These are phyloP conservation scores for Actenoides hombroni DNA, from an alignment of 2,113 vertebrate species.

Conservation along the genomic window DNA sequence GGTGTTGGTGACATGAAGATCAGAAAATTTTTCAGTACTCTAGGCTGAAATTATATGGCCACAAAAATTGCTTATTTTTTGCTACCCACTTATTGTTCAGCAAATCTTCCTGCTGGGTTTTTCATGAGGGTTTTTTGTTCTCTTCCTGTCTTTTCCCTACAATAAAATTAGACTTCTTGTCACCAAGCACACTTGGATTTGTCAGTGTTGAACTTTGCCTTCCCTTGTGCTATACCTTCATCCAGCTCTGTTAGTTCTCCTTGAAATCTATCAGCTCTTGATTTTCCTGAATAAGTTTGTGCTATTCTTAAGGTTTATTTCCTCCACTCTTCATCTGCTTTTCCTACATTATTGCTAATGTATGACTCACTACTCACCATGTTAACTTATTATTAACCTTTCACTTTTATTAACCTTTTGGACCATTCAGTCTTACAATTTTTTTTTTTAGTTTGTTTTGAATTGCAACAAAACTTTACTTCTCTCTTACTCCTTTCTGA, in stretches of 20 bases:
- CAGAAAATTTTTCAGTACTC: background rate
- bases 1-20: background rate
- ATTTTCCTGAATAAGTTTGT: background rate
- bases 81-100: background rate
- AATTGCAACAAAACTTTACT: background rate
- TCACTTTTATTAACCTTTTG: background rate
- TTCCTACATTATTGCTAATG: background rate
- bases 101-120: background rate
- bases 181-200: background rate
- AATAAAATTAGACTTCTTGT: background rate
- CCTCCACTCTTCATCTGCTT: background rate
- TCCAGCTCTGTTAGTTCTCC: background rate
- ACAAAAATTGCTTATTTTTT: background rate
- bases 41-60: background rate
- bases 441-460: background rate
- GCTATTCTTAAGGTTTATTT: background rate
- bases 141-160: background rate
- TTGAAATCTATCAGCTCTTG: background rate
- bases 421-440: background rate
- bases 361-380: background rate
- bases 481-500: background rate
- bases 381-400: background rate
- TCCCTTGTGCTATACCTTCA: background rate
- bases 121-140: background rate
- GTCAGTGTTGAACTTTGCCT: background rate